Percentiles rank a stretch among this genome's conserved stretches.
Evolutionary conservation across 2,888 invertebrate species (phyloP).

Genomic region (Tetheella fluctuosa): DNA sequence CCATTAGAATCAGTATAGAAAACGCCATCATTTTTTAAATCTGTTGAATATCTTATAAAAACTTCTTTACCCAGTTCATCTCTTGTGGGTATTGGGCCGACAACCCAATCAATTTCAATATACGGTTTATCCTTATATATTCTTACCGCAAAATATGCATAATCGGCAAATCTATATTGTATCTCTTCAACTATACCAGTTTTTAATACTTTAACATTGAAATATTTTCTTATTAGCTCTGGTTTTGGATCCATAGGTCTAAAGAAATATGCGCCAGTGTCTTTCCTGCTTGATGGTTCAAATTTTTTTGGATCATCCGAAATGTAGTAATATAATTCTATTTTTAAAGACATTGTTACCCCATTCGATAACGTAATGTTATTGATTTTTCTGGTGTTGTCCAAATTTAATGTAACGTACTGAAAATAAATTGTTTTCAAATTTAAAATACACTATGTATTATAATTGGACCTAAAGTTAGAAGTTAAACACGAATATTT

Average conservation of each 20-base stretch:
- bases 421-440: conserved; percentile 30
- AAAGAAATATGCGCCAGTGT: conserved; percentile 95
- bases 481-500: too few species aligned
- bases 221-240: background rate
- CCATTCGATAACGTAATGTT: conserved; percentile 77
- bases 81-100: conserved; percentile 89
- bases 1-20: conserved; percentile 98
- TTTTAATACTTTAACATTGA: conserved; percentile 48
- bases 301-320: conserved; percentile 87
- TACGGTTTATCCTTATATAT: conserved; percentile 85
- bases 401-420: conserved; percentile 81
- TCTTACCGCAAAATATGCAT: conserved; percentile 90
- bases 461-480: too few species aligned
- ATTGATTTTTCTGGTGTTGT: conserved; percentile 63
- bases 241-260: background rate
- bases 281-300: conserved; percentile 70
- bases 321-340: conserved; percentile 88
- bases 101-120: conserved; percentile 90
- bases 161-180: conserved; percentile 84
- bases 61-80: conserved; percentile 89
- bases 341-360: conserved; percentile 60
- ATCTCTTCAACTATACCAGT: conserved; percentile 90
- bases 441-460: too few species aligned
- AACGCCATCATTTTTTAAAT: conserved; percentile 82
- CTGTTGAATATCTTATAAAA: conserved; percentile 88